Evolutionary conservation across 2,113 vertebrate species (phyloP), one percentile per base, ranked within the genome.

Genomic region (Sigmodon hispidus): DNA sequence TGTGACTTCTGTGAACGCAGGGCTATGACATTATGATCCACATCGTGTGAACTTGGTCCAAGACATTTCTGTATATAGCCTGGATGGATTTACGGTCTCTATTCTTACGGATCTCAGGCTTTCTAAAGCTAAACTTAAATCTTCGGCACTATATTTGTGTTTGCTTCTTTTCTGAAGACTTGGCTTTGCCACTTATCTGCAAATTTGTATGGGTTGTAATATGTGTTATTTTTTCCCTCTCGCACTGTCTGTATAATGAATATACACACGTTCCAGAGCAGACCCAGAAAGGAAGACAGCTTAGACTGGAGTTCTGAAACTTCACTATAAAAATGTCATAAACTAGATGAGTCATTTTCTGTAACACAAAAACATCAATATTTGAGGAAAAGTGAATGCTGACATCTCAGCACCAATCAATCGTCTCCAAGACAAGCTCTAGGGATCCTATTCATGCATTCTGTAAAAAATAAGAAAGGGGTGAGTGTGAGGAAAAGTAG

Each of bases 301-400:
- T 83, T n/a, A 80, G 77, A 75, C 50, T 93, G 36, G 94, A 96
- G 75, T 95, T 96, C 24, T 87, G 93, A 85, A 94, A 86, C 55
- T 94, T 76, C 76, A 92, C 36, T 90, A 45, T 88, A 90, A 93
- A 95, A 96, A 90, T 77, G 70, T 76, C 43, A 26, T 17, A 89
- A 92, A 87, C 91, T 90, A 34, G 55, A 87, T 83, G 83, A 97
- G 86, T 83, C 81, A 95, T 79, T 57, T 96, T 93, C 73, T 89
- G 2, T 90, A 87, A 77, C 57, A 89, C 5, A 70, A 81, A 81
- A 93, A 89, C 57, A 94, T 43, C 48, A 63, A 31, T 11, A 70
- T 45, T 91, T 72, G 65, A 75, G 36, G 72, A 90, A 77, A 96
- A 90, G 26, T 50, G 26, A 86, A 87, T 59, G 87, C 72, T 92